These are phyloP conservation scores for Lithophane ornitopus DNA, from an alignment of 2,888 invertebrate genomes.

Conservation along the genomic window DNA sequence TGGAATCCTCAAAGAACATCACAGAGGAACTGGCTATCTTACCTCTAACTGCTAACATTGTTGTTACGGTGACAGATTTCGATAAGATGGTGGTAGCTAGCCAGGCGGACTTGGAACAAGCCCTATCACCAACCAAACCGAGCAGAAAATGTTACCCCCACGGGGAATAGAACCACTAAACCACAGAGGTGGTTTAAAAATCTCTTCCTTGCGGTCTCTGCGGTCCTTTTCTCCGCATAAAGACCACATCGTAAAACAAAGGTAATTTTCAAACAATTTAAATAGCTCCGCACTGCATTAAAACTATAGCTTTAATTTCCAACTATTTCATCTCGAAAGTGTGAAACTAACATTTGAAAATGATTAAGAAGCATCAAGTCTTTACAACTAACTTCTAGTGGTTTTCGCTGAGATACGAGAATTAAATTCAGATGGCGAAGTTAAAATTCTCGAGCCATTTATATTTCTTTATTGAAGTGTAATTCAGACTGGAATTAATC, in stretches of 20 bases:
- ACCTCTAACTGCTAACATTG: too few relatives aligned
- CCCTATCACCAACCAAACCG: too few relatives aligned
- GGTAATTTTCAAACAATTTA: conserved; percentile 31
- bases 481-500: conserved; percentile 38
- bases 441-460: conserved; percentile 39
- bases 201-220: too few relatives aligned
- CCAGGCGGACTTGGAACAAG: too few relatives aligned
- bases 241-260: conserved; percentile 16
- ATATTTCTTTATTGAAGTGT: conserved; percentile 28
- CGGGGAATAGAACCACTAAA: too few relatives aligned
- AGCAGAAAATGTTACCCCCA: too few relatives aligned
- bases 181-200: too few relatives aligned
- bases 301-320: conserved; percentile 23
- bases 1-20: too few relatives aligned
- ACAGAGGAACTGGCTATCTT: too few relatives aligned
- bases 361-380: conserved; percentile 51
- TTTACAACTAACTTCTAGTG: conserved; percentile 45
- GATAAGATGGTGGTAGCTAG: too few relatives aligned
- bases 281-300: conserved; percentile 31
- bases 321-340: conserved; percentile 49
- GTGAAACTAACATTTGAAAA: conserved; percentile 58
- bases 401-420: conserved; percentile 25
- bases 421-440: conserved; percentile 40
- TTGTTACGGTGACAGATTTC: too few relatives aligned
- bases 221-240: conserved; percentile 4